These are phyloP conservation scores for Drosophila ogumai DNA, from an alignment of 1,140 invertebrate genomes.

Conservation along the genomic window DNA sequence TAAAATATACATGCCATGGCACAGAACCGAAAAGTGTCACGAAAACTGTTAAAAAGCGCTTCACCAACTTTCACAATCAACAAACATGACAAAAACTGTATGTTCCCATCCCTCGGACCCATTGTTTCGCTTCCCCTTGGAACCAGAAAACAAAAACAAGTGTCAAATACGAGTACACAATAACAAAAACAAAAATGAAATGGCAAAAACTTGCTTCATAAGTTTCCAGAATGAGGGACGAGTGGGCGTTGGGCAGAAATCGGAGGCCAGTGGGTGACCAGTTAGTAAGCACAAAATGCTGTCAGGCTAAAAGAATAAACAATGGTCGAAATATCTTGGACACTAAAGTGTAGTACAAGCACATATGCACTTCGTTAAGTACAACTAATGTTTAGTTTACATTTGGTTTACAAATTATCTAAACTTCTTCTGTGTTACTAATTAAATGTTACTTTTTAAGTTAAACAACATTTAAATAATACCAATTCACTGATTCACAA, in stretches of 20 bases:
- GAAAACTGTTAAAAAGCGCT: slow-evolving; percentile 81
- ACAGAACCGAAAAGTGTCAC: slow-evolving; percentile 60
- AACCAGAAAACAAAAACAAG: slow-evolving; percentile 67
- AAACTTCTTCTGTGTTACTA: not conserved
- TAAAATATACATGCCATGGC: slow-evolving; percentile 48
- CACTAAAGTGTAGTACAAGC: not conserved
- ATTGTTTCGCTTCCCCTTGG: slow-evolving; percentile 7
- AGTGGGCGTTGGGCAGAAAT: slow-evolving; percentile 3
- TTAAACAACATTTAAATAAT: not conserved
- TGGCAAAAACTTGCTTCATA: slow-evolving; percentile 62
- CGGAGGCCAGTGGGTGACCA: slow-evolving; percentile 32
- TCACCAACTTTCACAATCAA: slow-evolving; percentile 81
- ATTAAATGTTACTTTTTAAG: not conserved
- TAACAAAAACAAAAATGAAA: slow-evolving; percentile 23
- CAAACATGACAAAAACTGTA: slow-evolving; percentile 81
- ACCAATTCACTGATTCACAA: not conserved
- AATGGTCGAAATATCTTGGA: slow-evolving; percentile 36
- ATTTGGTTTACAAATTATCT: not conserved
- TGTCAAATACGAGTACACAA: slow-evolving; percentile 67
- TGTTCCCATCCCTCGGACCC: slow-evolving; percentile 20
- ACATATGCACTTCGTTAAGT: slow-evolving; percentile 14
- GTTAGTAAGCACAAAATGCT: slow-evolving; percentile 66
- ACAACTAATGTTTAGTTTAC: not conserved
- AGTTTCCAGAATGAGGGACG: slow-evolving; percentile 26
- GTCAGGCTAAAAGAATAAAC: slow-evolving; percentile 42